Evolutionary conservation across 92 coral and sea anemone genomes (phyloP), one percentile per base, ranked within the genome.

Genomic region (Porites evermanni): DNA sequence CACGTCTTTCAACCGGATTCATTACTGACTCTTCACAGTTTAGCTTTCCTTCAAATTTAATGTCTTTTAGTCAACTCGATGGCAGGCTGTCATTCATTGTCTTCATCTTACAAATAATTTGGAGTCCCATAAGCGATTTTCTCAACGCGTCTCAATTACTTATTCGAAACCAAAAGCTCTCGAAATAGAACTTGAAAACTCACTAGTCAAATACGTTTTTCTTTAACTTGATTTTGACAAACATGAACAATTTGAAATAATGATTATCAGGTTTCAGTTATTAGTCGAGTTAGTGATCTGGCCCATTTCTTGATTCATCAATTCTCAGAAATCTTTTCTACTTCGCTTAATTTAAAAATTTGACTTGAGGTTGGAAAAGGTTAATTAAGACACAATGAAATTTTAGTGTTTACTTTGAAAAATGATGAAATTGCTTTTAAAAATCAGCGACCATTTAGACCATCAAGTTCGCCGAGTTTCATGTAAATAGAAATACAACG

Each of bases 1-100:
- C 78, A n/a, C 29, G 64, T 53, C 44, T n/a, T 47, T 72, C 54
- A 32, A 32, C 53, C 8, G 16, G 53, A 32, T 32, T 32, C 8
- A 12, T 38, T 32, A 44, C 7, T 70, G n/a, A 53, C 54, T 70
- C 38, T 13, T 53, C 74, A 3, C 24, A 9, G 38, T 14, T 70
- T 12, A 32, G n/a, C 53, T 70, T 44, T 38, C 53, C 74, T 32
- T 29, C 51, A 13, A 17, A 44, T 18, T 32, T 13, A 70, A 12
- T 38, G 53, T 38, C 47, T 26, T 4, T 38, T 38, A 38, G 47
- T 38, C 44, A 70, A 11, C n/a, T 5, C 16, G 3, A 44, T 79
- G 72, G 61, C 73, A 79, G 65, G 24, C 20, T 79, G 72, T 79
- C 83, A 64, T 8, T 65, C 47, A 47, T 20, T 64, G 71, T 20